Percentiles rank a stretch among this genome's conserved stretches.
Evolutionary conservation across 2,797 vertebrate species (phyloP).

Genomic region (Acanthornis magna): DNA sequence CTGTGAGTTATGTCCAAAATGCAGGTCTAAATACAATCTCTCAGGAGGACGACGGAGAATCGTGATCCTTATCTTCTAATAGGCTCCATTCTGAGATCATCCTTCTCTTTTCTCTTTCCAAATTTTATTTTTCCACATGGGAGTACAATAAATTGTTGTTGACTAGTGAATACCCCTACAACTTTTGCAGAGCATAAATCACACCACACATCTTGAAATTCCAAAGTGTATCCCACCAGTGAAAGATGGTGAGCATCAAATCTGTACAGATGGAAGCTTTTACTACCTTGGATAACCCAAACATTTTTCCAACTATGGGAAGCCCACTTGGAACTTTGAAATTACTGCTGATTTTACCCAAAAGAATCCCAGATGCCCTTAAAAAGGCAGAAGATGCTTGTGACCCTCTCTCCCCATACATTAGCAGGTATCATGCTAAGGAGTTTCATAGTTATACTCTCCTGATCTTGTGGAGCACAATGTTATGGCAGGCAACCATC

Average conservation of each 20-base stretch:
- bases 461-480: background rate
- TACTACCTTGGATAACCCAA: background rate
- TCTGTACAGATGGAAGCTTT: background rate
- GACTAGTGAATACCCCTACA: constrained; percentile 4
- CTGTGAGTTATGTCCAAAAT: constrained; percentile 14
- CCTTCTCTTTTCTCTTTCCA: constrained; percentile 45
- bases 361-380: background rate
- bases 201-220: constrained; percentile 16
- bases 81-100: constrained; percentile 11
- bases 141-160: constrained; percentile 46
- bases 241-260: background rate
- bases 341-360: background rate
- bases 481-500: background rate
- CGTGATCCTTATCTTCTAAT: constrained; percentile 30
- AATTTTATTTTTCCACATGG: constrained; percentile 21
- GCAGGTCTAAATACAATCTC: constrained; percentile 4
- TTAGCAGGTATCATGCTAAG: fast-evolving
- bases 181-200: constrained; percentile 34
- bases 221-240: background rate
- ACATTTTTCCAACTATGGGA: background rate
- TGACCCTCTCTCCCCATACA: background rate
- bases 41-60: background rate
- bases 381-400: background rate
- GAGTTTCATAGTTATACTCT: background rate
- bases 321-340: background rate